These are phyloP conservation scores for Sardina pilchardus DNA, from an alignment of 2,113 vertebrate genomes.

Conservation along the genomic window DNA sequence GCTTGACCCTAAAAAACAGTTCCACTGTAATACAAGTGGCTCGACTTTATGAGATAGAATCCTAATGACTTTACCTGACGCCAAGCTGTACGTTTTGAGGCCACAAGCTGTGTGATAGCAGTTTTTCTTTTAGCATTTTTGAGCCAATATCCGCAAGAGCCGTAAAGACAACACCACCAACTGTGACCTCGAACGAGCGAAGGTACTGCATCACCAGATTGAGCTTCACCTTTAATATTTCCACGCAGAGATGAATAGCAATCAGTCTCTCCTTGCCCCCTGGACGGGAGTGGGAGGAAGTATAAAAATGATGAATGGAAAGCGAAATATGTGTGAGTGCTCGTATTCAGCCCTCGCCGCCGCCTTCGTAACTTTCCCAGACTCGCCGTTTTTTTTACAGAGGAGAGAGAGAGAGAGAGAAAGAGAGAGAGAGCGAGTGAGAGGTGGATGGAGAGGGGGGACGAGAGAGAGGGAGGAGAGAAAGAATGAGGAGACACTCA, in stretches of 20 bases:
- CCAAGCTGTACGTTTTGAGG: neutral
- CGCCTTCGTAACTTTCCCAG: conserved; percentile 50
- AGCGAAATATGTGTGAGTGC: conserved; percentile 65
- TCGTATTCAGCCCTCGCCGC: conserved; percentile 17
- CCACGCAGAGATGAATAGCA: conserved; percentile 67
- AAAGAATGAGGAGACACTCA: conserved; percentile 42
- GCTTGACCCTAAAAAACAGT: conserved; percentile 1
- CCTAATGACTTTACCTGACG: conserved; percentile 14
- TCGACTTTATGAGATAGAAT: neutral
- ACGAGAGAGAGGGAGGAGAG: neutral
- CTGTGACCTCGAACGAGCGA: neutral
- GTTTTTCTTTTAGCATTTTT: neutral
- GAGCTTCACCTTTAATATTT: conserved; percentile 47
- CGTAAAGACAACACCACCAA: conserved; percentile 13
- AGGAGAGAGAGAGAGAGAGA: conserved; percentile 23
- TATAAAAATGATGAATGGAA: conserved; percentile 69
- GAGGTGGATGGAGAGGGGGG: too few species aligned
- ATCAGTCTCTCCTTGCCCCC: conserved; percentile 30
- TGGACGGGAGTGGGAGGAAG: conserved; percentile 17
- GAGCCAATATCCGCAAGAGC: neutral
- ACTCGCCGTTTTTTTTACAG: conserved; percentile 60
- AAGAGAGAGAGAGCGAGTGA: neutral
- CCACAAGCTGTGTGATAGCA: neutral
- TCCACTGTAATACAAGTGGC: conserved; percentile 1
- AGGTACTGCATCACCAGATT: conserved; percentile 17